These are phyloP conservation scores for Garra rufa DNA, from an alignment of 2,113 vertebrate genomes.

Conservation along the genomic window DNA sequence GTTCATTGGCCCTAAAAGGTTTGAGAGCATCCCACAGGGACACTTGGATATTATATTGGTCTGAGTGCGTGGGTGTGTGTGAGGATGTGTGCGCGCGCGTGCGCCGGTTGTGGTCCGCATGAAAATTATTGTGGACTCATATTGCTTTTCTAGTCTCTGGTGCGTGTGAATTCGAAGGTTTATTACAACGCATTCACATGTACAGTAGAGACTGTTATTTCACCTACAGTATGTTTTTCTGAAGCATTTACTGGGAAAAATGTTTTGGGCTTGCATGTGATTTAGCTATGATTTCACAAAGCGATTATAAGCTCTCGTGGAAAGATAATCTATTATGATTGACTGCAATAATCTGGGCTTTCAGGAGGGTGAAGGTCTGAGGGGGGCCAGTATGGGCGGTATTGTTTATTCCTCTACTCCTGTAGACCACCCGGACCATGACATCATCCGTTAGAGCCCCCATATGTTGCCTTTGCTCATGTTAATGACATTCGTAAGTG, in stretches of 20 bases:
- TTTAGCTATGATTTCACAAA: slow-evolving; percentile 63
- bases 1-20: slow-evolving; percentile 43
- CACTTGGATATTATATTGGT: slow-evolving; percentile 46
- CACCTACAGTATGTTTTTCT: slow-evolving; percentile 28
- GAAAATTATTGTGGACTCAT: slow-evolving; percentile 25
- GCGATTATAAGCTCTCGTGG: slow-evolving; percentile 63
- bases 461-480: slow-evolving; percentile 58
- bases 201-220: slow-evolving; percentile 1
- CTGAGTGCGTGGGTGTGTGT: slow-evolving; percentile 22
- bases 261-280: slow-evolving; percentile 43
- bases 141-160: slow-evolving; percentile 11
- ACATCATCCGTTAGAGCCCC: slow-evolving; percentile 56
- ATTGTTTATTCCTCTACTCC: slow-evolving; percentile 4
- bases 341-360: slow-evolving; percentile 63
- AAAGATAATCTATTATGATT: slow-evolving; percentile 67
- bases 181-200: background rate
- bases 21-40: slow-evolving; percentile 37
- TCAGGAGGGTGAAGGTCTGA: slow-evolving; percentile 25
- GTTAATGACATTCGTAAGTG: slow-evolving; percentile 59
- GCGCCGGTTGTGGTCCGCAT: slow-evolving; percentile 15
- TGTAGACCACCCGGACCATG: slow-evolving; percentile 45
- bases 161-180: background rate
- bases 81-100: slow-evolving; percentile 16
- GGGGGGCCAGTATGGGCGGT: background rate
- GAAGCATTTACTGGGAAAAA: slow-evolving; percentile 29